A percentile compares a stretch with the other conserved stretches of the same genome.
These are phyloP conservation scores for Idaea dimidiata DNA, from an alignment of 2,888 invertebrate genomes.

Conservation along the genomic window DNA sequence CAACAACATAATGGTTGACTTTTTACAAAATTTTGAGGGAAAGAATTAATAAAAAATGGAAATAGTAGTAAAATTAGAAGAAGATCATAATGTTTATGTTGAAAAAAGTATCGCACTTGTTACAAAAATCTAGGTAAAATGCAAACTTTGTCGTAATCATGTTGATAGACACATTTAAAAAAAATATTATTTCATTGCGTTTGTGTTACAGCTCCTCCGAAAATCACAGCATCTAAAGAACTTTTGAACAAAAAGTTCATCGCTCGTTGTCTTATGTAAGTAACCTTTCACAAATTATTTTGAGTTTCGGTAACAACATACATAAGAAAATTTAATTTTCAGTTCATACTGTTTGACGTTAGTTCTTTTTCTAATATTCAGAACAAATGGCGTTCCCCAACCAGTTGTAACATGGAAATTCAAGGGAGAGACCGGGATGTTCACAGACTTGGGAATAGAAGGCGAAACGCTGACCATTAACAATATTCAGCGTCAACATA, in stretches of 20 bases:
- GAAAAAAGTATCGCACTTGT: not conserved
- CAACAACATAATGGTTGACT: too few relatives aligned
- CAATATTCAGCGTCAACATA: constrained; percentile 7
- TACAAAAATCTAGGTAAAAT: not conserved
- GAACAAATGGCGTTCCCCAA: constrained; percentile 21
- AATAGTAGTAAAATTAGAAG: not conserved
- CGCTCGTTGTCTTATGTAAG: not conserved
- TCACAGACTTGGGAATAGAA: constrained; percentile 2
- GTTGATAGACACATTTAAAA: too few relatives aligned
- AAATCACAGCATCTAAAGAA: not conserved
- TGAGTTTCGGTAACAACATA: too few relatives aligned
- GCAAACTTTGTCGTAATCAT: not conserved
- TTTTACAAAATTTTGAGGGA: too few relatives aligned
- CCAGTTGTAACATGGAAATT: constrained; percentile 27
- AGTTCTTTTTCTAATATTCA: constrained; percentile 7
- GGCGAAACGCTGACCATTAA: constrained; percentile 14
- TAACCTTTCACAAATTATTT: not conserved
- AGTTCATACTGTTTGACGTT: not conserved
- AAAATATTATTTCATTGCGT: not conserved
- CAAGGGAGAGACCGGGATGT: constrained; percentile 11
- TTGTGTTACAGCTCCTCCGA: not conserved
- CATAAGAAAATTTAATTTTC: not conserved
- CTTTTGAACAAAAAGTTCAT: not conserved
- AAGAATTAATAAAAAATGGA: too few relatives aligned
- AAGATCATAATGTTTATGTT: not conserved